These are phyloP conservation scores for Semnornis frantzii DNA, from an alignment of 2,113 vertebrate genomes.

Conservation along the genomic window DNA sequence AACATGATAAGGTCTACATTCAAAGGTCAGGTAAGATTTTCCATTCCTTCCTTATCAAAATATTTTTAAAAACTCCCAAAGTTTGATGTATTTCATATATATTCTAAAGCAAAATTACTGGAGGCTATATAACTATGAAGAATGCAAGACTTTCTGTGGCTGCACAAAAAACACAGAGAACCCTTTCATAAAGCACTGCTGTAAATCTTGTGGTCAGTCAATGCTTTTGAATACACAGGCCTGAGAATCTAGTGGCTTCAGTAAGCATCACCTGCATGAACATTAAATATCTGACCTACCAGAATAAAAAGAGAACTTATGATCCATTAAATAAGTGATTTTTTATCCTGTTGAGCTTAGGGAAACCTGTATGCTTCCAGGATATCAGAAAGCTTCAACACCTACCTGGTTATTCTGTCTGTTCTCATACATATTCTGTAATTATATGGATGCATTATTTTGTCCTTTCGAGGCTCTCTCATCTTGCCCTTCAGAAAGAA, in stretches of 20 bases:
- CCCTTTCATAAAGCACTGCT: background rate
- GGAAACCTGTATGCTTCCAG: rapidly evolving
- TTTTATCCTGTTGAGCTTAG: background rate
- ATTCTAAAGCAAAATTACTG: background rate
- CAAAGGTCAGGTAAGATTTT: background rate
- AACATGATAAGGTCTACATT: background rate
- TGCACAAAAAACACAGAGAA: background rate
- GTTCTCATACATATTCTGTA: background rate
- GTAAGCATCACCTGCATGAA: background rate
- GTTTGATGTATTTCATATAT: background rate
- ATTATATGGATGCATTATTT: background rate
- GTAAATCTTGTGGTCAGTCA: background rate
- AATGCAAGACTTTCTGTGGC: background rate
- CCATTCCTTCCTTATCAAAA: background rate
- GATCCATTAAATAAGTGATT: background rate
- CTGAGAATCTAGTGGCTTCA: background rate
- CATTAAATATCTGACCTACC: background rate
- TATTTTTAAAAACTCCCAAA: background rate
- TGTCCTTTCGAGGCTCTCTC: background rate
- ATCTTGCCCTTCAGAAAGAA: background rate
- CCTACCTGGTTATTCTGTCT: background rate
- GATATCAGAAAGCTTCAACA: background rate
- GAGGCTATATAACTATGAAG: background rate
- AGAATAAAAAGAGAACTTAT: background rate
- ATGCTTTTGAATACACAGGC: background rate